These are phyloP conservation scores for Mionectes macconnelli DNA, from an alignment of 2,113 vertebrate species.

Conservation along the genomic window DNA sequence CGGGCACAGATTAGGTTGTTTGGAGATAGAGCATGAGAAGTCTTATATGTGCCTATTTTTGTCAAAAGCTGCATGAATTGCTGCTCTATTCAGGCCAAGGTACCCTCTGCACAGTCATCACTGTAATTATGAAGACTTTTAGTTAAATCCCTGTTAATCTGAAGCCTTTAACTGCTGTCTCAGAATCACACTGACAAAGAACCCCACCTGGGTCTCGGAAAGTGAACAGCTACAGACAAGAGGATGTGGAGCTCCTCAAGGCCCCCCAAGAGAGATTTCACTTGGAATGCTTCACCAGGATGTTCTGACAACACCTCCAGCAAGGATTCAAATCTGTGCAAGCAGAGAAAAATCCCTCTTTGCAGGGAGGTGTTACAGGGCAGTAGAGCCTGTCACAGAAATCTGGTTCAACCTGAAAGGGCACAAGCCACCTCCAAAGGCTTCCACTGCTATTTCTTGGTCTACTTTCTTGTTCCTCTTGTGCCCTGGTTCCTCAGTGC, in stretches of 20 bases:
- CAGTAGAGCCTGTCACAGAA: background rate
- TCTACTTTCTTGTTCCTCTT: background rate
- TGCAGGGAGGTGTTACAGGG: background rate
- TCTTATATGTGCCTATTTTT: background rate
- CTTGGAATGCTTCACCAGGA: background rate
- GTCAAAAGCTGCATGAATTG: background rate
- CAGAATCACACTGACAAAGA: background rate
- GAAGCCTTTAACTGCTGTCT: background rate
- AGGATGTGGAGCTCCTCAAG: background rate
- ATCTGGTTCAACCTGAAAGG: background rate
- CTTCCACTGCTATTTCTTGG: background rate
- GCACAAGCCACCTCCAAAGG: background rate
- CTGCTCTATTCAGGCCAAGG: background rate
- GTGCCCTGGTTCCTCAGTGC: background rate
- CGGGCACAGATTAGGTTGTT: background rate
- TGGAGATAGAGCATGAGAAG: constrained; percentile 1
- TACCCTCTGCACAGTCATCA: background rate
- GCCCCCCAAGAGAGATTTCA: background rate
- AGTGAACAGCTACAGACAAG: background rate
- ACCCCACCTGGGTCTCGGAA: background rate
- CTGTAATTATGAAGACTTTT: background rate
- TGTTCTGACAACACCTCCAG: background rate
- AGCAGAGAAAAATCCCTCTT: background rate
- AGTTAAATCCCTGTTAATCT: background rate
- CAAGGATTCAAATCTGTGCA: background rate